Conservation (phyloP, 1,140 invertebrate genomes). For the Brachionus rubens region DNA sequence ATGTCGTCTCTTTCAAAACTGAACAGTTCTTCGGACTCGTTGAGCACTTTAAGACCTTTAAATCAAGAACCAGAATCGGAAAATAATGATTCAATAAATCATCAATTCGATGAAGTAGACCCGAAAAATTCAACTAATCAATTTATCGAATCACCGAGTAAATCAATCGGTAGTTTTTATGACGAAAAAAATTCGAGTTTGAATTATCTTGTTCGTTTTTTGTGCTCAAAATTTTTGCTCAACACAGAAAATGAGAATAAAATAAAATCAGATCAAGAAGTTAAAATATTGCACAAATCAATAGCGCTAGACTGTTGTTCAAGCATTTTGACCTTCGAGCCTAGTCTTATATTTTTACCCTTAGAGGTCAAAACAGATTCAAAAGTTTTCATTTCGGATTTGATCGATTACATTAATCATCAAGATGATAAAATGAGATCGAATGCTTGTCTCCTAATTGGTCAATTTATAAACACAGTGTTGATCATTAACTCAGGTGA, state of each 20-base stretch:
- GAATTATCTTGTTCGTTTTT: conserved; percentile 71
- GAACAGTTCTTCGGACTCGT: background rate
- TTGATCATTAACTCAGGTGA: conserved; percentile 51
- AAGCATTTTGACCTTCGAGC: conserved; percentile 69
- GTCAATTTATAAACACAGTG: conserved; percentile 17
- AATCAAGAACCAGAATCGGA: conserved; percentile 35
- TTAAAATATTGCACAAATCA: conserved; percentile 78
- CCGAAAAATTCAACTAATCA: background rate
- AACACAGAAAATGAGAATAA: conserved; percentile 64
- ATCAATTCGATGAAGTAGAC: conserved; percentile 9
- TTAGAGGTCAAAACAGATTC: conserved; percentile 4
- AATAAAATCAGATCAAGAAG: conserved; percentile 67
- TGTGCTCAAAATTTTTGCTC: conserved; percentile 73
- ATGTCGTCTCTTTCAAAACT: background rate
- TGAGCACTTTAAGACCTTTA: conserved; percentile 35
- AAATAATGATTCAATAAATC: background rate
- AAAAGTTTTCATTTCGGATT: background rate
- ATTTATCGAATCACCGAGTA: background rate
- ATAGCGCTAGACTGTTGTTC: conserved; percentile 73
- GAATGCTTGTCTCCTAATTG: background rate
- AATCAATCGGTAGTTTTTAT: conserved; percentile 53
- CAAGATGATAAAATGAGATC: conserved; percentile 42
- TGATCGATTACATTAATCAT: conserved; percentile 29
- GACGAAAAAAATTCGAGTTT: conserved; percentile 69
- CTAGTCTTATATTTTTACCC: conserved; percentile 58